A percentile compares a stretch with the other conserved stretches of the same genome.
Evolutionary conservation across 1,140 invertebrate genomes (phyloP).

Genomic region (Lerema accius): DNA sequence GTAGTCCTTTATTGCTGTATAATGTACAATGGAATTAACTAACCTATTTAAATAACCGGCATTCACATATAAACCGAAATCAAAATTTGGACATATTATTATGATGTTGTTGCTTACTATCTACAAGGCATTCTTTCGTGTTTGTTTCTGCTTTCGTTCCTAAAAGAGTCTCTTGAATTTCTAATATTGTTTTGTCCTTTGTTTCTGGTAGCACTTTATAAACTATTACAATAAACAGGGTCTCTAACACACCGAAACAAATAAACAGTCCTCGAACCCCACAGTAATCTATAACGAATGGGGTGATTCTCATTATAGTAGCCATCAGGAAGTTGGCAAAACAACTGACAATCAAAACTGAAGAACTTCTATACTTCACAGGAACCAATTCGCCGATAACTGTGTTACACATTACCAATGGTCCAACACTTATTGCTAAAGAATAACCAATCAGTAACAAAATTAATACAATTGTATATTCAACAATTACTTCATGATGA

Average conservation of each 20-base stretch:
- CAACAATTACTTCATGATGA: slow-evolving; percentile 28
- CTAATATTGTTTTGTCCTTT: slow-evolving; percentile 46
- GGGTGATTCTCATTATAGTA: slow-evolving; percentile 13
- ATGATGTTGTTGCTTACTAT: too few species aligned
- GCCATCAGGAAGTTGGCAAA: background rate
- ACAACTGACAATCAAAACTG: background rate
- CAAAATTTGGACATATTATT: too few species aligned
- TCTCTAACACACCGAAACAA: slow-evolving; percentile 35
- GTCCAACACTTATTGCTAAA: slow-evolving; percentile 42
- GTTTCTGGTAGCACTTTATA: slow-evolving; percentile 46
- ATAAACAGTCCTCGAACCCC: slow-evolving; percentile 38
- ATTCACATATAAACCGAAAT: too few species aligned
- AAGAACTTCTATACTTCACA: slow-evolving; percentile 38
- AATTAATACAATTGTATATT: slow-evolving; percentile 41
- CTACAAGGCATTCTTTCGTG: too few species aligned
- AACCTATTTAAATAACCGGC: too few species aligned
- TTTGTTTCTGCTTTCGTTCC: slow-evolving; percentile 4
- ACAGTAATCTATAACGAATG: slow-evolving; percentile 34
- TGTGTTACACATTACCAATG: slow-evolving; percentile 43
- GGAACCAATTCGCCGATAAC: slow-evolving; percentile 44
- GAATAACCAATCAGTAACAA: slow-evolving; percentile 42
- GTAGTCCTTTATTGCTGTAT: too few species aligned
- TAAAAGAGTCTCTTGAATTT: slow-evolving; percentile 40
- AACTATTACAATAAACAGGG: slow-evolving; percentile 28
- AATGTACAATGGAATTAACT: too few species aligned